phyloP scores from a whole-genome alignment of 2,888 invertebrate genomes.

The Dioctria rufipes region DNA sequence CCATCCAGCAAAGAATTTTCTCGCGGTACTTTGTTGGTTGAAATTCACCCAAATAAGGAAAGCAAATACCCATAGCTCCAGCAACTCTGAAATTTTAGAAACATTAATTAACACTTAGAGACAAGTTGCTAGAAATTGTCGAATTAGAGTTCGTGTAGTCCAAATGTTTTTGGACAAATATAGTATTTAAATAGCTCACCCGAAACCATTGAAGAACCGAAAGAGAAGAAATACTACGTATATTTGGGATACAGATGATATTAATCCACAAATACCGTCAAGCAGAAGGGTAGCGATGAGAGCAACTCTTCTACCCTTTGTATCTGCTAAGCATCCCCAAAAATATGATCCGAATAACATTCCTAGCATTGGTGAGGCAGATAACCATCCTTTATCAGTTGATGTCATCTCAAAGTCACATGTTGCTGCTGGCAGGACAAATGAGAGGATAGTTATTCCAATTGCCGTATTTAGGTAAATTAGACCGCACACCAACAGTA shows the following conservation, averaged over 20 bases:
- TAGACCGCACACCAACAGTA: constrained; percentile 83
- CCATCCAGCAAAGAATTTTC: constrained; percentile 88
- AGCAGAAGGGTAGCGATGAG: constrained; percentile 81
- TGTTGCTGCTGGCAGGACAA: constrained; percentile 86
- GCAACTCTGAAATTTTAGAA: constrained; percentile 76
- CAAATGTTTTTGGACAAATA: background rate
- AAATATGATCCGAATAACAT: constrained; percentile 89
- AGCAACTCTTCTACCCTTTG: constrained; percentile 83
- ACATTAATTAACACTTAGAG: constrained; percentile 52
- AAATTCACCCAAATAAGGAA: constrained; percentile 87
- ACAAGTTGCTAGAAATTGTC: background rate
- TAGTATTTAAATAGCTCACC: constrained; percentile 74
- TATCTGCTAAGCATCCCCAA: constrained; percentile 89
- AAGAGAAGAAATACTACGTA: constrained; percentile 81
- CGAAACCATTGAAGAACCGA: constrained; percentile 84
- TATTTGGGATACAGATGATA: constrained; percentile 83
- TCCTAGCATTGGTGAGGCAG: constrained; percentile 84
- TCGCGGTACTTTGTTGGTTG: constrained; percentile 85
- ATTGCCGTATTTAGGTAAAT: constrained; percentile 89
- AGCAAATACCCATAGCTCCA: constrained; percentile 87
- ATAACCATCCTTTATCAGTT: constrained; percentile 83
- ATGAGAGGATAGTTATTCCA: constrained; percentile 85
- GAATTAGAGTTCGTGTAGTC: background rate
- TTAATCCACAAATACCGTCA: constrained; percentile 81
- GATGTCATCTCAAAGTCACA: constrained; percentile 87